A percentile compares a stretch with the other conserved stretches of the same genome.
These are phyloP conservation scores for Carcharodon carcharias DNA, from an alignment of 2,797 vertebrate genomes.

Conservation along the genomic window DNA sequence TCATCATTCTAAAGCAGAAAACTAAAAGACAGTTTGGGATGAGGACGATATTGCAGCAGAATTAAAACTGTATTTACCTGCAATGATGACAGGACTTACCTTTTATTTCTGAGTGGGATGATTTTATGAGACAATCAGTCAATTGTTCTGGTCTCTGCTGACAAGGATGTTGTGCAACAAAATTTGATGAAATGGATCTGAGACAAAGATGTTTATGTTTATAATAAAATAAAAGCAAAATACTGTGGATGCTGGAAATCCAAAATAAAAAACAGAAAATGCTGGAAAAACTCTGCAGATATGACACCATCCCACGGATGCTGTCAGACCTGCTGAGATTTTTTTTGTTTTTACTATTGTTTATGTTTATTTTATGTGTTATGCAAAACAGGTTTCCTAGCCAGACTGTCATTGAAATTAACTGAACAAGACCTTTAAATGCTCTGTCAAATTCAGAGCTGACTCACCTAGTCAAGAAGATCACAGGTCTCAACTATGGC, in stretches of 20 bases:
- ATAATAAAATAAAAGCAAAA: too few relatives aligned
- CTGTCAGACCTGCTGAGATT: too few relatives aligned
- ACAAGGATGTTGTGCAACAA: background rate
- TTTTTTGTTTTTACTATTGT: background rate
- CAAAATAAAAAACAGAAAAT: too few relatives aligned
- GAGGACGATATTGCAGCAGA: background rate
- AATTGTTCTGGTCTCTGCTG: background rate
- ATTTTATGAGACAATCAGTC: constrained; percentile 4
- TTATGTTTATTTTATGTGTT: background rate
- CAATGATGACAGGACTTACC: background rate
- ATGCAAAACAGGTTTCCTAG: background rate
- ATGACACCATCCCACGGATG: too few relatives aligned
- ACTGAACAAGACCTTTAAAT: background rate
- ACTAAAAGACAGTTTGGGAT: background rate
- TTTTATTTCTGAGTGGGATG: background rate
- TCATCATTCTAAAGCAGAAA: background rate
- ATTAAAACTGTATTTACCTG: background rate
- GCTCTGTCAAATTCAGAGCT: background rate
- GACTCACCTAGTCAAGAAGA: background rate
- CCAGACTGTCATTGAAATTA: background rate
- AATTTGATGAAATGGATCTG: background rate
- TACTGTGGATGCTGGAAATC: too few relatives aligned
- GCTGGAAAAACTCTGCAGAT: too few relatives aligned
- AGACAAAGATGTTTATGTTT: background rate
- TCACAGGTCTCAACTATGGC: background rate